Conservation (phyloP, 2,888 invertebrate genomes). For the Acrobasis repandana region DNA sequence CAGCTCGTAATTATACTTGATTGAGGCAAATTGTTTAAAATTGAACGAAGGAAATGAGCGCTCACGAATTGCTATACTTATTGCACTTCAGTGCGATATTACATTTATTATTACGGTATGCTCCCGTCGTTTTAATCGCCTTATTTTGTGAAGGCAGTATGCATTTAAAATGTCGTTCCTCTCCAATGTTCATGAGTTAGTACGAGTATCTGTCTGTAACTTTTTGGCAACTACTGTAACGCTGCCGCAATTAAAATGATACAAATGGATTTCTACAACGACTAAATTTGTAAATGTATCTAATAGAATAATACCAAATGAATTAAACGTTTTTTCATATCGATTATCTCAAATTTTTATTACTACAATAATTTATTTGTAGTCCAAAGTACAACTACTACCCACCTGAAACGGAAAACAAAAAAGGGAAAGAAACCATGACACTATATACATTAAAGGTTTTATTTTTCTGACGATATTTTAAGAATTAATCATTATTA, state of each 20-base stretch:
- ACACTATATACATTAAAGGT: too few species aligned
- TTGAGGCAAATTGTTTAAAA: background rate
- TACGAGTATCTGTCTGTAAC: background rate
- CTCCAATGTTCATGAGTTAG: background rate
- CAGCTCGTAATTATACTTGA: too few species aligned
- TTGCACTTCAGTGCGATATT: background rate
- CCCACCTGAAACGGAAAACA: too few species aligned
- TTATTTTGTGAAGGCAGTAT: background rate
- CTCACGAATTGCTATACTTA: background rate
- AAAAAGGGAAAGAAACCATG: too few species aligned
- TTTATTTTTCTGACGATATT: too few species aligned
- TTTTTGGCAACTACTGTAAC: background rate
- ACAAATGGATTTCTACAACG: background rate
- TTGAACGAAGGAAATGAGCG: background rate
- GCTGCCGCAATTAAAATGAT: background rate
- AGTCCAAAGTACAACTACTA: too few species aligned
- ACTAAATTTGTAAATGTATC: background rate
- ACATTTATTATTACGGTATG: constrained; percentile 1
- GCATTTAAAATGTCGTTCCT: background rate
- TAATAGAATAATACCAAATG: too few species aligned
- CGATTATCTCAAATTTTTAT: too few species aligned
- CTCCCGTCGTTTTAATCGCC: background rate
- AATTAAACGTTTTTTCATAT: too few species aligned
- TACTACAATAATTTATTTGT: too few species aligned
- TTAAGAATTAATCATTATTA: too few species aligned